Base-by-base conservation (phyloP, 2,113 vertebrate species). In the Ornithorhynchus anatinus region DNA sequence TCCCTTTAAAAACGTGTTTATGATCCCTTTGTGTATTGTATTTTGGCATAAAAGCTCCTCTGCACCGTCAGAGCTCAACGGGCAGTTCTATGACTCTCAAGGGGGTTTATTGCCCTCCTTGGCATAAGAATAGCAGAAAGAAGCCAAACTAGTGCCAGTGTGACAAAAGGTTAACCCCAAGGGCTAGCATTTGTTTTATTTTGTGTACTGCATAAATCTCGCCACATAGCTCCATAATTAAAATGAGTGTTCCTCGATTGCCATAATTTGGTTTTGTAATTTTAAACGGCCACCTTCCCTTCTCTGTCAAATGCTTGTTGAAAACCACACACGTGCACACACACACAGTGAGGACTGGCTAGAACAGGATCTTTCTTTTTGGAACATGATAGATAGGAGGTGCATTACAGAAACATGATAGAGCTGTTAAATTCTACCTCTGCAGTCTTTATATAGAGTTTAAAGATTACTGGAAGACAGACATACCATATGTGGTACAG, bases 21-120 rank as follows among this genome's bases (percentile, higher is more conserved):
- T 89, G 86, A 88, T 88, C 88, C 82, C 79, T 89, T 81, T 81
- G 85, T 77, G 84, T 76, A 85, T 89, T 91, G 90, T 91, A 69
- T 80, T 80, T 88, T 64, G 84, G 82, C 77, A 92, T 84, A 91
- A 93, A 93, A 86, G 92, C 90, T 68, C 32, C 87, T 73, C 77
- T 0, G 17, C 59, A 16, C 77, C 10, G 32, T 63, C 75, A 66
- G 85, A 71, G 71, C 87, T 80, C 77, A 66, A 67, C 16, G 75
- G 85, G 87, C 78, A 75, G 79, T 79, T 65, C 81, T 62, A n/a
- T 47, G 82, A 64, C 85, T 86, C 80, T 79, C 43, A 52, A 73
- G 84, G 86, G 84, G 76, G 67, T 91, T 92, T 92, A 88, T 84
- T 84, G 79, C 91, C 75, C 83, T 89, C 84, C 80, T 86, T 82